These are phyloP conservation scores for Prionailurus bengalensis DNA, from an alignment of 2,113 vertebrate species.

Conservation along the genomic window DNA sequence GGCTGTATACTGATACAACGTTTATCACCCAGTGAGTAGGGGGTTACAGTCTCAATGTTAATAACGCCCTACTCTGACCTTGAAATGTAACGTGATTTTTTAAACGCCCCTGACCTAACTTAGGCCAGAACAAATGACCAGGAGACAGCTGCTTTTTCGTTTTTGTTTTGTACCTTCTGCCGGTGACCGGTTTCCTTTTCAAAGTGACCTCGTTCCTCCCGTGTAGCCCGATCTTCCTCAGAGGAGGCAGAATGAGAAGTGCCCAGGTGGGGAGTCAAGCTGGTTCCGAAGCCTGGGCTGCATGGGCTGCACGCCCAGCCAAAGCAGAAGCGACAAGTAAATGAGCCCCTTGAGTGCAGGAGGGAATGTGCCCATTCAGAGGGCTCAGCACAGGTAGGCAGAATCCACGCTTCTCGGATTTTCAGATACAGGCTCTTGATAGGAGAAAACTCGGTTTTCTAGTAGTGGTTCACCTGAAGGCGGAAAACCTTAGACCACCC, in stretches of 20 bases:
- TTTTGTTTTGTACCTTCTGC: background rate
- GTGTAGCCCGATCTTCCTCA: background rate
- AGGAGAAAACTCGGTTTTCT: background rate
- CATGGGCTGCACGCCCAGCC: background rate
- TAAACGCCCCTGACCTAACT: background rate
- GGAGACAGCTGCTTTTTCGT: background rate
- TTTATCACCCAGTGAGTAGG: background rate
- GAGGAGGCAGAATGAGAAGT: constrained; percentile 21
- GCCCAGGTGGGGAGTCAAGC: background rate
- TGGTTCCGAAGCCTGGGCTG: background rate
- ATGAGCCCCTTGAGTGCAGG: too few species aligned
- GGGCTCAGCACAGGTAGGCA: background rate
- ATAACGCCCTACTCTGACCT: background rate
- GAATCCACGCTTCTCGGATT: background rate
- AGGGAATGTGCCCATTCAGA: too few species aligned
- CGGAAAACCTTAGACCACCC: background rate
- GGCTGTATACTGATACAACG: background rate
- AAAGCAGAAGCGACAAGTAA: background rate
- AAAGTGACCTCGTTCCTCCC: background rate
- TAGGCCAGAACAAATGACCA: constrained; percentile 7
- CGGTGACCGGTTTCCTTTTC: background rate
- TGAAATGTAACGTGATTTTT: background rate
- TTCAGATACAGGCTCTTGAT: background rate
- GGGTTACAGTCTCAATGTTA: background rate
- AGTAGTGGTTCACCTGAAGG: background rate